These are phyloP conservation scores for Trematomus loennbergii DNA, from an alignment of 2,113 vertebrate species.

Conservation along the genomic window DNA sequence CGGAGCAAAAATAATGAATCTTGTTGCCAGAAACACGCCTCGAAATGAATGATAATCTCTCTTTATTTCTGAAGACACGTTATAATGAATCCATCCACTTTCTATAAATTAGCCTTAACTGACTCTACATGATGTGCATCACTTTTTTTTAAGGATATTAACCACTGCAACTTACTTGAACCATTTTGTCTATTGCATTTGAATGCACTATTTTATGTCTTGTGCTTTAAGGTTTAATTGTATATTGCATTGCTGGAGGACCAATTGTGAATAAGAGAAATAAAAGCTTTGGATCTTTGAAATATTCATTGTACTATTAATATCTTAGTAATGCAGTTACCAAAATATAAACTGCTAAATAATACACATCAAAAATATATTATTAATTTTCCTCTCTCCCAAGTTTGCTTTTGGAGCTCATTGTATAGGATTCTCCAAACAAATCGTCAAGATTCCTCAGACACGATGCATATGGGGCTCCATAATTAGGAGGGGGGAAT, in stretches of 20 bases:
- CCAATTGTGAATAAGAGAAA: too few relatives aligned
- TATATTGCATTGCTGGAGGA: too few relatives aligned
- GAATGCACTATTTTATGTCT: too few relatives aligned
- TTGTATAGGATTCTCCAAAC: slow-evolving; percentile 43
- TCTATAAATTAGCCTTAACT: background rate
- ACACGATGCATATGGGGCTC: slow-evolving; percentile 68
- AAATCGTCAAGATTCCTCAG: slow-evolving; percentile 58
- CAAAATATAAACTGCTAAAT: background rate
- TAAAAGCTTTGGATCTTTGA: too few relatives aligned
- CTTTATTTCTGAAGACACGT: background rate
- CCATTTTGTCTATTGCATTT: too few relatives aligned
- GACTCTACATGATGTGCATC: background rate
- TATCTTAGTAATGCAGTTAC: background rate
- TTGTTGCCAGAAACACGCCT: background rate
- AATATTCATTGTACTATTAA: background rate
- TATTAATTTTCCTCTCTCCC: slow-evolving; percentile 20
- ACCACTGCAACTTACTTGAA: too few relatives aligned
- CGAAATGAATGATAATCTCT: background rate
- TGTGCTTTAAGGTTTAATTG: too few relatives aligned
- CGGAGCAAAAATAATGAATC: background rate
- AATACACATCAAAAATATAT: background rate
- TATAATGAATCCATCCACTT: background rate
- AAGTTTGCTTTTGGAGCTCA: slow-evolving; percentile 35
- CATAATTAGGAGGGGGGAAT: slow-evolving; percentile 70
- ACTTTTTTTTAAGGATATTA: background rate